Evolutionary conservation across 1,140 invertebrate genomes (phyloP), one percentile per base, ranked within the genome.

Genomic region (Eriosoma lanigerum): DNA sequence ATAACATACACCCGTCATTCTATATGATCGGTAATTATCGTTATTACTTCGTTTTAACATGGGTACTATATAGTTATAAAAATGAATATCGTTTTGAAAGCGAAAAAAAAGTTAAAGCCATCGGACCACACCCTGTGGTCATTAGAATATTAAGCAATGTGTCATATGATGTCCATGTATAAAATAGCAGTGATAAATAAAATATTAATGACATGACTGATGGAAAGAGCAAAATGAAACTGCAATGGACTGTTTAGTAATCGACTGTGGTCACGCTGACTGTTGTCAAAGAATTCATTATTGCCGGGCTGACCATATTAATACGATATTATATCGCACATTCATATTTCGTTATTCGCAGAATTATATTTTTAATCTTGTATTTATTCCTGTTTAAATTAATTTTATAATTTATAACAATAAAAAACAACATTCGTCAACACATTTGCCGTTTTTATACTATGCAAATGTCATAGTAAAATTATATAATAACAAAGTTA

Each of bases 281-380:
- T 62, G 75, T 78, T 78, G 75, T 78, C 75, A 78, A 78, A 78
- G 75, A 78, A 78, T 78, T 48, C 56, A 78, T 62, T 78, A 78
- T 29, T 62, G 19, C 9, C 13, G 21, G 38, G 21, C 26, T 21
- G 56, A 4, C 60, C 29, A 46, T 58, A 56, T 62, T 78, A 78
- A 19, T 38, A 58, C 19, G 21, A 58, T 56, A 13, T 78, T 48
- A 62, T 78, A 24, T 52, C n/a, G 0, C 26, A 32, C 10, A 29
- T 50, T 29, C 19, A 72, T 72, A 24, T 72, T 72, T 72, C 50
- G 12, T 72, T 52, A 68, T 48, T 12, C 38, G 17, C 1, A 24
- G 21, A 68, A 68, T 48, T 48, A 4, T 38, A 68, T 68, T 68
- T 26, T 48, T 4, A 38, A 38, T 38, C 8, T 38, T 4, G 32